phyloP scores from a whole-genome alignment of 2,113 vertebrate species.

The Pseudopodoces humilis region DNA sequence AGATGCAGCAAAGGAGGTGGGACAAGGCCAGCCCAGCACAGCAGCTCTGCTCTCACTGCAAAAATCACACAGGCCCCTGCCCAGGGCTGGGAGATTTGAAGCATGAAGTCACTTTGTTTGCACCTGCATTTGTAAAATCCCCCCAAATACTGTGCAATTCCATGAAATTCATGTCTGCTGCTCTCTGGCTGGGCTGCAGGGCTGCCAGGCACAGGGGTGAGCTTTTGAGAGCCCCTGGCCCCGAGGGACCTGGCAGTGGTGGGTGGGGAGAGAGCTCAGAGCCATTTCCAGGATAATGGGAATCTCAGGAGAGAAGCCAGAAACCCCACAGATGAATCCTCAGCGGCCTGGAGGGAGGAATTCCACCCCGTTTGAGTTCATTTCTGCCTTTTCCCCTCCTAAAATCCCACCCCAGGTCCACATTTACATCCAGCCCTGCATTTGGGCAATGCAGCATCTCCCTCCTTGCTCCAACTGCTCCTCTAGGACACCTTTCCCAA shows the following conservation, averaged over 20 bases:
- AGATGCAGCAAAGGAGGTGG: background rate
- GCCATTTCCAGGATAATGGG: background rate
- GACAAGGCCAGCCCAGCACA: background rate
- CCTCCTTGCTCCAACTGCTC: background rate
- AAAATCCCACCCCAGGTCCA: background rate
- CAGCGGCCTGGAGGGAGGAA: background rate
- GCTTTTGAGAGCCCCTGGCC: background rate
- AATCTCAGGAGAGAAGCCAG: background rate
- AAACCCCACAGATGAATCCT: background rate
- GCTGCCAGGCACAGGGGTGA: background rate
- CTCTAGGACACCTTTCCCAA: background rate
- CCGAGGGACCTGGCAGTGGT: background rate
- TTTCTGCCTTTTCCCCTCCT: background rate
- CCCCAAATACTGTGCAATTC: background rate
- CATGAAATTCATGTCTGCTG: background rate
- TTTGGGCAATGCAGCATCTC: background rate
- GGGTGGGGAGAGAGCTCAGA: background rate
- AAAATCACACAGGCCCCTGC: background rate
- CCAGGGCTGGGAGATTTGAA: background rate
- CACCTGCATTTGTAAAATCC: background rate
- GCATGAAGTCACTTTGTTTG: background rate
- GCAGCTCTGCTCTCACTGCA: background rate
- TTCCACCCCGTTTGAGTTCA: accelerated
- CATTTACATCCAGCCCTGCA: background rate
- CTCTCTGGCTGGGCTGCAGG: background rate